Percentiles rank a stretch among this genome's conserved stretches.
These are phyloP conservation scores for Orussus abietinus DNA, from an alignment of 1,140 invertebrate genomes.

Conservation along the genomic window DNA sequence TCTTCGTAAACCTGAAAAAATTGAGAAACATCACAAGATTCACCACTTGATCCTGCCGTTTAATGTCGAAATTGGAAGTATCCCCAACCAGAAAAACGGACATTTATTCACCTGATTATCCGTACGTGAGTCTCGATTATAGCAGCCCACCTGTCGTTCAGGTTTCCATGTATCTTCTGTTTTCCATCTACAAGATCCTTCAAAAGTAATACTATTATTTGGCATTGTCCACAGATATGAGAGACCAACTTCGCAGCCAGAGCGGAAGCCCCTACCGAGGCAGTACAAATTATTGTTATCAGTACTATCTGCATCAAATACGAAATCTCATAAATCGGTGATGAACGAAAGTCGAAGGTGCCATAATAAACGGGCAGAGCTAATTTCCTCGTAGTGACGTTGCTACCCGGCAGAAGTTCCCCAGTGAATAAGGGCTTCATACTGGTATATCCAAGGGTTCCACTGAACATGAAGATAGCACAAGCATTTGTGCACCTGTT, in stretches of 20 bases:
- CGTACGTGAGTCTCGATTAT: too few species aligned
- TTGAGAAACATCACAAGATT: too few species aligned
- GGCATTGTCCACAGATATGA: constrained; percentile 18
- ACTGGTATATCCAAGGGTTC: too few species aligned
- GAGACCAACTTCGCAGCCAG: constrained; percentile 16
- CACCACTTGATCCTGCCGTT: too few species aligned
- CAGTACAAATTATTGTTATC: constrained; percentile 6
- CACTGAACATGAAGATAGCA: constrained; percentile 1
- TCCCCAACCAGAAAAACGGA: too few species aligned
- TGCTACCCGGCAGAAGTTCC: too few species aligned
- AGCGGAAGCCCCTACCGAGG: constrained; percentile 8
- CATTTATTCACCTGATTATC: too few species aligned
- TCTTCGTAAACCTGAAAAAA: too few species aligned
- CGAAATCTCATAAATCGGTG: constrained; percentile 12
- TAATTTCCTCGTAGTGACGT: constrained; percentile 10
- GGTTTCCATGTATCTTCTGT: too few species aligned
- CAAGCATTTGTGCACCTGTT: constrained; percentile 7
- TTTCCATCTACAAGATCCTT: constrained; percentile 3
- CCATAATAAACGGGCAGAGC: constrained; percentile 9
- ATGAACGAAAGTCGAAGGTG: constrained; percentile 9
- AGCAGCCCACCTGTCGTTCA: too few species aligned
- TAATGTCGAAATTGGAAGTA: too few species aligned
- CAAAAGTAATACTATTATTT: constrained; percentile 11
- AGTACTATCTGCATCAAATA: constrained; percentile 7
- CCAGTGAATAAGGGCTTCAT: too few species aligned